Base-by-base conservation (phyloP, 2,797 vertebrate genomes). In the Pseudochromis fuscus region DNA sequence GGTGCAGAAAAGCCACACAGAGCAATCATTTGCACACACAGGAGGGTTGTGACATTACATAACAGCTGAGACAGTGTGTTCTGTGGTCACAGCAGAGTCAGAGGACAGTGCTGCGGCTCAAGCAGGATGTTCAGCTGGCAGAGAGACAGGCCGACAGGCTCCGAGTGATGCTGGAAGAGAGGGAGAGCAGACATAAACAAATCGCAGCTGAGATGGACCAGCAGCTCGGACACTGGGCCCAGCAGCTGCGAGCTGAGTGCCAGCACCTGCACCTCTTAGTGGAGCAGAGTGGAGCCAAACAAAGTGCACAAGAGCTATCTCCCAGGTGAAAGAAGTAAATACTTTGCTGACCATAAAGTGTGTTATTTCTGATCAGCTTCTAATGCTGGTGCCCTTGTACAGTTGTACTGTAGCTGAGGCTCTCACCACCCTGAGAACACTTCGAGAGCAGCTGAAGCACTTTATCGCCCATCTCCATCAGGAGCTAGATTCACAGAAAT, bases 401-500 rank as follows among this genome's bases (percentile, higher is more conserved):
- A 93, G 75, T 23, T 58, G 84, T 23, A 88, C 94, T 49, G 75
- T 88, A 51, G 63, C 81, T 16, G 88, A 81, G 2, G 75, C 73
- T 0, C 74, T 95, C 0, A 38, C 16, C 5, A 55, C 62, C 52
- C 87, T 96, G 71, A 84, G 67, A 35, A 72, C 67, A 8, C 79
- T 93, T 31, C 87, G 83, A 53, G 86, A 89, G 72, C 90, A 88
- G 4, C 23, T 93, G 49, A 92, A 92, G 75, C 75, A 61, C 16
- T 72, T 81, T 42, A 75, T 94, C 4, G 49, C 25, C 16, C 83
- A 77, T 57, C 86, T 95, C 23, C 83, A 87, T 31, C 81, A 87
- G 23, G 61, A 93, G 75, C 51, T 93, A 3, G 81, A 91, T 28
- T 87, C 84, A 10, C 92, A 91, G 67, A 92, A 71, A 51, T 72